A percentile compares a stretch with the other conserved stretches of the same genome.
phyloP scores from a whole-genome alignment of 2,888 invertebrate genomes.

The Orchestes rusci region DNA sequence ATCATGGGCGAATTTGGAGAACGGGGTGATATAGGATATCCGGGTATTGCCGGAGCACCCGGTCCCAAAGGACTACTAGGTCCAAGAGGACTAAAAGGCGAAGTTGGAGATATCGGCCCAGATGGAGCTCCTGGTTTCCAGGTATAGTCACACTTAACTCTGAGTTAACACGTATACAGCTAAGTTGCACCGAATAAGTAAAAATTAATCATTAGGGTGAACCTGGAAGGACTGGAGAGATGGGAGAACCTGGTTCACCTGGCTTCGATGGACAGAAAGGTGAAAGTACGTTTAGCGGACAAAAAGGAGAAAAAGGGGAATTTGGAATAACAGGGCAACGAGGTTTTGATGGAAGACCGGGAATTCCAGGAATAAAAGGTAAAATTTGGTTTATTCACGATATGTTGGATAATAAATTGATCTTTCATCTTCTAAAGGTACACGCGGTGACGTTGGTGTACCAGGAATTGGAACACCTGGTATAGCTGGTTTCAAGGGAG shows the following conservation, averaged over 20 bases:
- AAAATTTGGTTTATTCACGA: constrained; percentile 28
- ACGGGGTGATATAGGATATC: constrained; percentile 41
- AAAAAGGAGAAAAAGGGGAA: constrained; percentile 53
- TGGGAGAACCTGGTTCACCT: constrained; percentile 42
- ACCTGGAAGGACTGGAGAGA: constrained; percentile 37
- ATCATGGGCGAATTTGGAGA: constrained; percentile 48
- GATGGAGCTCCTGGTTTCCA: constrained; percentile 27
- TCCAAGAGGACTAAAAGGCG: constrained; percentile 27
- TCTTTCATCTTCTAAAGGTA: no score
- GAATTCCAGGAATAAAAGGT: constrained; percentile 46
- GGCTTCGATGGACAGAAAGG: constrained; percentile 46
- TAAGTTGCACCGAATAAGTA: not conserved
- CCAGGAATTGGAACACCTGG: constrained; percentile 54
- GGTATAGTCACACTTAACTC: constrained; percentile 11
- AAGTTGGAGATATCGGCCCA: constrained; percentile 47
- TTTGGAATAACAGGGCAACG: constrained; percentile 31
- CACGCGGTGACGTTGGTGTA: constrained; percentile 32
- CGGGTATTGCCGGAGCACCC: constrained; percentile 39
- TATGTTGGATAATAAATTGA: no score
- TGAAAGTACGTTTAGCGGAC: constrained; percentile 54
- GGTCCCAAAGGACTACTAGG: constrained; percentile 35
- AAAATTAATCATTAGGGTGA: constrained; percentile 27
- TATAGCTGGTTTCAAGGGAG: constrained; percentile 50
- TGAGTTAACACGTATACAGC: not conserved
- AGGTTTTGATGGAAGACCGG: constrained; percentile 31